Base-by-base conservation (phyloP, 1,140 invertebrate species). In the Brevipalpus yothersi region DNA sequence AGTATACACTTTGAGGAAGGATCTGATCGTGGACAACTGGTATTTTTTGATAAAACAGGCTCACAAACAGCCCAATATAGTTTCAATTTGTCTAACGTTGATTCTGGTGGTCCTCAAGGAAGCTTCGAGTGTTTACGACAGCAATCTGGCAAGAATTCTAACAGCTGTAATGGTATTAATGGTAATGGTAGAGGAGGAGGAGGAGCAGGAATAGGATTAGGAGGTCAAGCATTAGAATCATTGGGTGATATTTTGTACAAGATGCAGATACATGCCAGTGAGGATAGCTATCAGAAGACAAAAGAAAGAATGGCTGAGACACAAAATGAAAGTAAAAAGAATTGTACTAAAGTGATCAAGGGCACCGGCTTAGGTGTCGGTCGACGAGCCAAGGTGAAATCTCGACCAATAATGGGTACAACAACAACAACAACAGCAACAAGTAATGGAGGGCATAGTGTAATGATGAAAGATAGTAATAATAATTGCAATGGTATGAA, bases 281-380 rank as follows among this genome's bases (percentile, higher is more conserved):
- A 93, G 70, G 88, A 94, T 74, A 83, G 90, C 59, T 93, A 92
- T 71, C 85, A 89, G 72, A 80, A 81, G 59, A 93, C 89, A 63
- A 79, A 82, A 72, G 80, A 83, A 69, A 80, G 85, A 65, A 89
- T 93, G 84, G 84, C 83, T 61, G 80, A 80, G 53, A 84, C 80
- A 56, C 86, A 91, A 70, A 81, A 86, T 69, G 84, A 86, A 71
- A 84, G 81, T 69, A 89, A 91, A 73, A 89, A 85, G 71, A 87
- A 87, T 76, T 91, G 84, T 72, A 86, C 87, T 66, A 81, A 86
- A 69, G 86, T 87, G 68, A 90, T 92, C 66, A 89, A 91, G 75
- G 78, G 83, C 62, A 86, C 85, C 72, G 82, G 83, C 68, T 82
- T 82, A 64, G 82, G 86, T 72, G 85, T 88, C 66, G 84, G 86